Evolutionary conservation across 2,888 invertebrate genomes (phyloP), one percentile per base, ranked within the genome.

Genomic region (Lagria hirta): DNA sequence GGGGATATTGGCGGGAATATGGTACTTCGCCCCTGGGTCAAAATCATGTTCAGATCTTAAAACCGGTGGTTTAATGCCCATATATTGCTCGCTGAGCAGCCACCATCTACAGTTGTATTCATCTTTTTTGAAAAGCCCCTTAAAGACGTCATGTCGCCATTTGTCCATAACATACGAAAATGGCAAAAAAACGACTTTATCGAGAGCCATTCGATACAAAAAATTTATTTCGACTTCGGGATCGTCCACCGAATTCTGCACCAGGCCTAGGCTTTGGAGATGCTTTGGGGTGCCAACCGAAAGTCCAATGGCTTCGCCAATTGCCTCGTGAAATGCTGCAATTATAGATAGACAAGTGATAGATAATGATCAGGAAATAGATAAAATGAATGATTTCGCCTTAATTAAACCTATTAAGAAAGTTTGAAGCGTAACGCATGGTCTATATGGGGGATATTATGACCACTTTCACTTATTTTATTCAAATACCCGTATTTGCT

Each of bases 11-110:
- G 90, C 89, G 0, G 92, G 88, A 24, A 95, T 81, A 71, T 95
- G 94, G 69, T 91, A 95, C 69, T 95, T 95, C 24, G 93, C 84
- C 2, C 93, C 95, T 32, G 93, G 84, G 68, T 95, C 95, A 65
- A 95, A 95, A 73, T 95, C 91, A 49, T 82, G 77, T 70, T 93
- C 92, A 0, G 88, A 88, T 24, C 94, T 77, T 1, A 88, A 72
- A 0, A 90, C 84, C 1, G 92, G 91, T 0, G 92, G 92, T 57
- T 90, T 89, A 43, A 90, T 81, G 3, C 92, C 92, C 49, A 89
- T 84, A 57, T 86, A 89, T 65, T 83, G 80, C 68, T 90, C 90
- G 64, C 90, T 88, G 33, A 92, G 71, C 62, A 88, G 78, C 85
- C 91, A 91, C 85, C 88, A 93, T 55, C 90, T 87, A 51, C 90